Evolutionary conservation across 2,797 vertebrate genomes (phyloP), one percentile per base, ranked within the genome.

Genomic region (Cyprinodon diabolis): DNA sequence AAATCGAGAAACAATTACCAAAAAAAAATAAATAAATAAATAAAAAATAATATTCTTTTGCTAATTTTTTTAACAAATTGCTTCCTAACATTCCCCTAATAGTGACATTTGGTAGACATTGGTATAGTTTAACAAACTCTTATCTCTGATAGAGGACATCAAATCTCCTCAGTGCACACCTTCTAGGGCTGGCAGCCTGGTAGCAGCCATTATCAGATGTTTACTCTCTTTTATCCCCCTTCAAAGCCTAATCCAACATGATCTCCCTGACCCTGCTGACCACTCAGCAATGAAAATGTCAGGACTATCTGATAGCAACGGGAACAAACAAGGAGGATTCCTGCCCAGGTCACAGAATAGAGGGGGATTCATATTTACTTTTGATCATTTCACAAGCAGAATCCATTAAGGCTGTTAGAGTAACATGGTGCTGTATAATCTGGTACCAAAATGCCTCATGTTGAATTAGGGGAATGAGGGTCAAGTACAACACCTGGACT

Each of bases 271-370:
- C 79, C 69, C 47, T 0, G 63, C 3, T 74, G 81, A 87, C 75
- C 79, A 12, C 4, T 68, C 55, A 49, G 23, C 67, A 69, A 47
- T 25, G 11, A 52, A 14, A 75, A 63, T 72, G 67, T 68, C 21
- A 21, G 57, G 15, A 13, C 40, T 40, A 37, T 65, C 55, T 17
- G n/a, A 78, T 57, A 49, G 51, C 51, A 40, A 66, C 40, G 3
- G 47, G 79, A 90, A 74, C 77, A 82, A 88, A 91, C 84, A 89
- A n/a, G 30, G 58, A 3, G 58, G 66, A 48, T 71, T 72, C 71
- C 70, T 72, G 67, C 49, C 62, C 54, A 57, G 66, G 51, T 52
- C 86, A 49, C 21, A 14, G 60, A 62, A 58, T 75, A 84, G 43
- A 66, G 68, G 52, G 35, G 23, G 66, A 75, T 52, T 60, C 19